phyloP scores from a whole-genome alignment of 2,113 vertebrate species.

The Leucoraja erinaceus region DNA sequence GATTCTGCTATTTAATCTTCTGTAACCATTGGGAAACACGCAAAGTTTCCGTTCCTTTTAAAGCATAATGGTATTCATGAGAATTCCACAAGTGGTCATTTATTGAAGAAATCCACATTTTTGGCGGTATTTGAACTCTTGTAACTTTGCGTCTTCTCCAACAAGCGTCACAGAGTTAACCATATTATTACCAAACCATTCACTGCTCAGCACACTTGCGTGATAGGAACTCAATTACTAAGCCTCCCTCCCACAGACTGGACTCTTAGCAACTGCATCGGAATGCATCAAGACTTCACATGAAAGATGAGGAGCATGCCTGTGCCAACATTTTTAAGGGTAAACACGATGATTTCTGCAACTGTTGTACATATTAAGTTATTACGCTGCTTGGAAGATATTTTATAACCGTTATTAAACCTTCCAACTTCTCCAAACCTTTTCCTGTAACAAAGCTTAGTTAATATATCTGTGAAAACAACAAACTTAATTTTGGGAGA shows the following conservation, averaged over 20 bases:
- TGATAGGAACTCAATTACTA: slow-evolving; percentile 32
- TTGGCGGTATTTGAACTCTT: slow-evolving; percentile 8
- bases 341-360: neutral
- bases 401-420: neutral
- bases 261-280: slow-evolving; percentile 21
- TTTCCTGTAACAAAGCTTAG: neutral
- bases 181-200: slow-evolving; percentile 35
- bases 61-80: slow-evolving; percentile 22
- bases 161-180: slow-evolving; percentile 22
- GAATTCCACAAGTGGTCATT: neutral
- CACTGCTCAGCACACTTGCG: slow-evolving; percentile 29
- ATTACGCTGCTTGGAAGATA: neutral
- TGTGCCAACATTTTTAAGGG: slow-evolving; percentile 1
- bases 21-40: neutral
- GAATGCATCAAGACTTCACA: slow-evolving; percentile 29
- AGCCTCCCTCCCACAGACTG: slow-evolving; percentile 31
- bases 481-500: neutral
- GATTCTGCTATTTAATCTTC: neutral
- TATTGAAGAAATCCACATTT: neutral
- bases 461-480: neutral
- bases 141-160: neutral
- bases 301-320: neutral
- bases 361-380: neutral
- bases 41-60: neutral
- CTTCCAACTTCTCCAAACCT: neutral